These are phyloP conservation scores for Sabellastarte sp. DNA, from an alignment of 2,888 invertebrate species.

Conservation along the genomic window DNA sequence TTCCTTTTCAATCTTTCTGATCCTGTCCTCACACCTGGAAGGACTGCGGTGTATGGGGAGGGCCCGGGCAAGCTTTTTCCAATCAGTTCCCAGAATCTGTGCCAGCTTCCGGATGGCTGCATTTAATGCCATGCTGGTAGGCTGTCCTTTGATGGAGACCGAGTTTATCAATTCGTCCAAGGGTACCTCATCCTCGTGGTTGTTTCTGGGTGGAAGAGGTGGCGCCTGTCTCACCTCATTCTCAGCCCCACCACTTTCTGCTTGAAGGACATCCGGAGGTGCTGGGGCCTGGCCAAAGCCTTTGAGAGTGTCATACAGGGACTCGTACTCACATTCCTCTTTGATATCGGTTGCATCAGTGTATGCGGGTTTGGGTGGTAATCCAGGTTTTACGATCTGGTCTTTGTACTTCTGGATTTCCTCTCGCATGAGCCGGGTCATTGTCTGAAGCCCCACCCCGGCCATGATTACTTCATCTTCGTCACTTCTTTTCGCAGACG, in stretches of 20 bases:
- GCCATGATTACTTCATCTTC: neutral
- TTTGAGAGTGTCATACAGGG: neutral
- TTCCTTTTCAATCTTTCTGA: conserved; percentile 15
- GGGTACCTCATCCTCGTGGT: neutral
- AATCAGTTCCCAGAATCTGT: conserved; percentile 14
- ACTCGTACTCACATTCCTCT: neutral
- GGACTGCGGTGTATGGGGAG: conserved; percentile 20
- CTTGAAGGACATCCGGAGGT: neutral
- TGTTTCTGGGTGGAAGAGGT: neutral
- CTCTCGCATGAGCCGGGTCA: conserved; percentile 14
- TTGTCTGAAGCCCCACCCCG: conserved; percentile 8
- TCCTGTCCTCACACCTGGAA: conserved; percentile 11
- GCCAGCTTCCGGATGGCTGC: conserved; percentile 10
- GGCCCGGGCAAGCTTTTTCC: conserved; percentile 28
- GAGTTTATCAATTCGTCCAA: neutral
- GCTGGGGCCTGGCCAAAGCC: neutral
- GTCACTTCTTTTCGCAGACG: neutral
- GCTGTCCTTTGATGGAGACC: neutral
- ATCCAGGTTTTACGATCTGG: neutral
- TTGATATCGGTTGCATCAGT: no score
- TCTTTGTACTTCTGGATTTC: conserved; percentile 15
- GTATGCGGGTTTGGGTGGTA: no score
- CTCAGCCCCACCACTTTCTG: neutral
- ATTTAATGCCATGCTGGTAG: neutral
- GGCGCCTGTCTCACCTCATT: neutral